Conservation (phyloP, 1,140 invertebrate species). For the Colletes latitarsis region DNA sequence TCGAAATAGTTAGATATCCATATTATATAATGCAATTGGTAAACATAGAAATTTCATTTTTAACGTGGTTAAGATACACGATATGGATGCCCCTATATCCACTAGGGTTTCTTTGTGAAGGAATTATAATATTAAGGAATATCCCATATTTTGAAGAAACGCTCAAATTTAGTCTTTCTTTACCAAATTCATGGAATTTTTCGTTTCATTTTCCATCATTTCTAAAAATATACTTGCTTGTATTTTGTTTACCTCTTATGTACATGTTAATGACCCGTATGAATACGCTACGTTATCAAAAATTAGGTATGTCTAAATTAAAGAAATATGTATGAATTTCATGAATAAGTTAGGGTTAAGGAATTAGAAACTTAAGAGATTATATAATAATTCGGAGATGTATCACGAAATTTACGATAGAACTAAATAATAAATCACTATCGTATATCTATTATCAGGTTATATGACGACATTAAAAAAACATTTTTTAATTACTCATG, state of each 20-base stretch:
- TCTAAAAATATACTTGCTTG: constrained; percentile 89
- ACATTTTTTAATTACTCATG: background rate
- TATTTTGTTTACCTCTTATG: constrained; percentile 88
- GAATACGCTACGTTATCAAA: constrained; percentile 85
- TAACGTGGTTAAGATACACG: constrained; percentile 97
- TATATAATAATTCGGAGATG: background rate
- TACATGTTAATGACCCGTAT: constrained; percentile 91
- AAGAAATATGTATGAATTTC: constrained; percentile 44
- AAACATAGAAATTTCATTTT: constrained; percentile 86
- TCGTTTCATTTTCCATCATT: constrained; percentile 92
- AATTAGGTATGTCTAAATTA: constrained; percentile 76
- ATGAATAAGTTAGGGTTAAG: background rate
- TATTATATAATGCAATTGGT: constrained; percentile 93
- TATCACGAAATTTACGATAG: background rate
- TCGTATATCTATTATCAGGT: constrained; percentile 17
- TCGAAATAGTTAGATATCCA: constrained; percentile 94
- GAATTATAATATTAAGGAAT: constrained; percentile 88
- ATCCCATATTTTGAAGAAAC: constrained; percentile 96
- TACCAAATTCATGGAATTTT: constrained; percentile 94
- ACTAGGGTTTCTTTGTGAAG: constrained; percentile 93
- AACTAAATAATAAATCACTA: background rate
- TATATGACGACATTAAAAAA: background rate
- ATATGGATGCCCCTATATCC: constrained; percentile 97
- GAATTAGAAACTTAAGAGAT: background rate
- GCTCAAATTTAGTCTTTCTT: constrained; percentile 86